Percentiles rank a stretch among this genome's conserved stretches.
phyloP scores from a whole-genome alignment of 1,140 invertebrate genomes.

The Brachionus plicatilis region DNA sequence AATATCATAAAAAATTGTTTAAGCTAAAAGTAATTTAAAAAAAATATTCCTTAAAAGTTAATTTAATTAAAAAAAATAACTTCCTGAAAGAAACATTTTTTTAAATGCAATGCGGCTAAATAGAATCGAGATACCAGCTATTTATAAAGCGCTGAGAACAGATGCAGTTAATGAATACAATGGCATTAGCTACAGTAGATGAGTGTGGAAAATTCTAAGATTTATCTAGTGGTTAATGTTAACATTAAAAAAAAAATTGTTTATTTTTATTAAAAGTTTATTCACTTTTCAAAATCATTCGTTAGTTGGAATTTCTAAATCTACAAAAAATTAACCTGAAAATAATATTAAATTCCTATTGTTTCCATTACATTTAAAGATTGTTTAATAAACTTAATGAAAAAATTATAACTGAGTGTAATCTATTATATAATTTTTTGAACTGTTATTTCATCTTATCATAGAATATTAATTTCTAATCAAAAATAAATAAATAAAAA shows the following conservation, averaged over 20 bases:
- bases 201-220: background rate
- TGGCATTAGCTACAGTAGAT: background rate
- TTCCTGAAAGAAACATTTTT: background rate
- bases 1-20: background rate
- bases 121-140: background rate
- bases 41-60: background rate
- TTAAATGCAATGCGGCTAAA: background rate
- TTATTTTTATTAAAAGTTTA: background rate
- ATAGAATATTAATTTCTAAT: background rate
- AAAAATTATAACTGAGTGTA: background rate
- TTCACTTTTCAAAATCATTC: background rate
- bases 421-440: background rate
- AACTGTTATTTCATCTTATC: background rate
- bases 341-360: background rate
- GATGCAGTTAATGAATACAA: background rate
- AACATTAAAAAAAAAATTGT: background rate
- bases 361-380: background rate
- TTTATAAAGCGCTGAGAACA: background rate
- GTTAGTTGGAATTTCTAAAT: background rate
- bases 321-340: too few relatives aligned
- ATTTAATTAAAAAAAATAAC: background rate
- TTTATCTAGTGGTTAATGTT: background rate
- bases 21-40: background rate
- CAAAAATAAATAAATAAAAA: background rate
- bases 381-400: background rate